Evolutionary conservation across 2,797 vertebrate species (phyloP), one percentile per base, ranked within the genome.

Genomic region (Sciaenops ocellatus): DNA sequence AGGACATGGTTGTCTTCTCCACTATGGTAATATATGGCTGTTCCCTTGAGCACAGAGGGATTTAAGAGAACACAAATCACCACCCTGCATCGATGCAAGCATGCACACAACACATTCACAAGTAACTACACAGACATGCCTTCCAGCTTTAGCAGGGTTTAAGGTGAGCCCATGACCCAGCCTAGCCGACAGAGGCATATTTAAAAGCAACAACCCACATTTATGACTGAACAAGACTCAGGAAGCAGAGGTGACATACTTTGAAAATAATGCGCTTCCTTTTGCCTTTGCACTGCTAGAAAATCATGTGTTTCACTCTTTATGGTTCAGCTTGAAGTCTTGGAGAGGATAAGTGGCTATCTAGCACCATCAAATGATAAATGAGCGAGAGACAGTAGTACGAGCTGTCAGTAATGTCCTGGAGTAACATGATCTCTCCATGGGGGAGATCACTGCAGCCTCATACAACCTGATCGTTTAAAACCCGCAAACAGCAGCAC

Each of bases 31-130:
- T 90, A 87, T 90, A 93, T 71, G 67, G 73, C 78, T 55, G 75
- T 60, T 87, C 86, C 83, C 82, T 34, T n/a, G 81, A 85, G 83
- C 69, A 48, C 60, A 69, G 18, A 70, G 79, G 78, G 63, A 69
- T 84, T 85, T 22, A 82, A 55, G 52, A 78, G 75, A 84, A 87
- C 85, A 92, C 90, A 92, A 92, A 92, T 92, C 90, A 85, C 73
- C 83, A 70, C 24, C 38, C 48, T 67, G 70, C 28, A 59, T 79
- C 34, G 44, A 81, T 56, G 51, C 57, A 84, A 50, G 63, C 75
- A 76, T 57, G 46, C 54, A 54, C 13, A 13, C 78, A 67, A 73
- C 5, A 44, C 70, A 73, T n/a, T 18, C 66, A 63, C 47, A 71
- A 69, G 61, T 26, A 70, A 46, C 55, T 69, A 52, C 56, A 65